These are phyloP conservation scores for Prorops nasuta DNA, from an alignment of 1,140 invertebrate species.

Conservation along the genomic window DNA sequence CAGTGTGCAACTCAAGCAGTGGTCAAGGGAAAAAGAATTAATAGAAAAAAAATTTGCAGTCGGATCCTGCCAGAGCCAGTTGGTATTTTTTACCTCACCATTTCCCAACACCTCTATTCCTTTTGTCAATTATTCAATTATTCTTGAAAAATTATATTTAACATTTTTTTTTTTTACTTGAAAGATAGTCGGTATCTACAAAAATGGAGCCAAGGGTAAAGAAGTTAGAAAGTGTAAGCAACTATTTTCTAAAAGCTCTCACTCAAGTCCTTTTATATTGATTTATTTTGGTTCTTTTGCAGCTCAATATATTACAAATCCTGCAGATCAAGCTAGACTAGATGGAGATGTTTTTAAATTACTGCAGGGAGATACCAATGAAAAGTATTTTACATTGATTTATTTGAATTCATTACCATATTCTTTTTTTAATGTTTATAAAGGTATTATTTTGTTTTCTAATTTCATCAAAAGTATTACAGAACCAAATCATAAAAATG, in stretches of 20 bases:
- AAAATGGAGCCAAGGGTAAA: not conserved
- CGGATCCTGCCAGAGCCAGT: not conserved
- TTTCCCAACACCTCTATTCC: too few relatives aligned
- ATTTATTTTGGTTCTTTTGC: too few relatives aligned
- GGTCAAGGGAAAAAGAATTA: not conserved
- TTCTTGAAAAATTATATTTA: too few relatives aligned
- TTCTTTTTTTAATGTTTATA: not conserved
- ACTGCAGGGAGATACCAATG: not conserved
- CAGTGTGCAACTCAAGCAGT: too few relatives aligned
- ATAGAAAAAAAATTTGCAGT: not conserved
- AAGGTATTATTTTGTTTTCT: not conserved
- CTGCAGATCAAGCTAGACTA: not conserved
- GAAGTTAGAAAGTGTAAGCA: not conserved
- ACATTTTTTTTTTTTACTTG: too few relatives aligned
- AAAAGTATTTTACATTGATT: not conserved
- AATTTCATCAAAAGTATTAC: too few relatives aligned
- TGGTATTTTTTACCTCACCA: too few relatives aligned
- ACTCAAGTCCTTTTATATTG: too few relatives aligned
- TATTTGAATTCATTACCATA: not conserved
- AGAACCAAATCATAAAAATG: too few relatives aligned
- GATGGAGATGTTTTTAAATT: not conserved
- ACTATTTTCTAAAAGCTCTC: too few relatives aligned
- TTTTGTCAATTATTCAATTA: too few relatives aligned
- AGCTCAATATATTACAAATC: not conserved
- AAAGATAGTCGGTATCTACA: not conserved